These are phyloP conservation scores for Ictalurus punctatus DNA, from an alignment of 2,113 vertebrate species.

Conservation along the genomic window DNA sequence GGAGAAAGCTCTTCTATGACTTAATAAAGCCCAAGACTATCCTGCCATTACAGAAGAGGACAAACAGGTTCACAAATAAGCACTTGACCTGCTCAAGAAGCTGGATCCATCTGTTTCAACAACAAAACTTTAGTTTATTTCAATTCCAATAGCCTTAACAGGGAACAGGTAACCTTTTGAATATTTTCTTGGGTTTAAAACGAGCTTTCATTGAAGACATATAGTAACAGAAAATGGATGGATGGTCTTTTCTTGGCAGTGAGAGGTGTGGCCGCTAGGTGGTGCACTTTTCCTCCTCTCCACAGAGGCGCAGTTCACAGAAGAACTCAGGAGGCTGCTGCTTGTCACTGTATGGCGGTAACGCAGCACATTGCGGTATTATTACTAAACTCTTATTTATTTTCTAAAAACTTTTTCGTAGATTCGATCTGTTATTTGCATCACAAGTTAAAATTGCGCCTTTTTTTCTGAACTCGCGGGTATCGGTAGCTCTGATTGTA, in stretches of 20 bases:
- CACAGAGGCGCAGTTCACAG: background rate
- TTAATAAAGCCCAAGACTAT: slow-evolving; percentile 84
- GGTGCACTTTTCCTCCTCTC: background rate
- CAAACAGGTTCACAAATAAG: slow-evolving; percentile 90
- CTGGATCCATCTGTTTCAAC: slow-evolving; percentile 53
- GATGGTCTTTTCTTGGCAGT: background rate
- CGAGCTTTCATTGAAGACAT: background rate
- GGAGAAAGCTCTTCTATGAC: slow-evolving; percentile 81
- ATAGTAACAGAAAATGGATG: no score
- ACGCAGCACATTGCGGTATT: slow-evolving; percentile 47
- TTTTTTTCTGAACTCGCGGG: background rate
- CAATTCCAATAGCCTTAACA: background rate
- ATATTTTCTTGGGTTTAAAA: background rate
- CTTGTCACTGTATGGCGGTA: slow-evolving; percentile 45
- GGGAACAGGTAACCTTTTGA: background rate
- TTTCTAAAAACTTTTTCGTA: background rate
- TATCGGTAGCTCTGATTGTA: background rate
- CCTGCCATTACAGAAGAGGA: slow-evolving; percentile 87
- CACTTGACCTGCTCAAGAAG: slow-evolving; percentile 82
- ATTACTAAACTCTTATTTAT: background rate
- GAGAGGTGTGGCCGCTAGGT: background rate
- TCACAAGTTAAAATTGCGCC: no score
- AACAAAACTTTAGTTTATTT: background rate
- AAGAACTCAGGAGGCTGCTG: slow-evolving; percentile 25
- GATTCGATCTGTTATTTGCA: no score